phyloP scores from a whole-genome alignment of 2,797 vertebrate species.

The Sebastes cheni region DNA sequence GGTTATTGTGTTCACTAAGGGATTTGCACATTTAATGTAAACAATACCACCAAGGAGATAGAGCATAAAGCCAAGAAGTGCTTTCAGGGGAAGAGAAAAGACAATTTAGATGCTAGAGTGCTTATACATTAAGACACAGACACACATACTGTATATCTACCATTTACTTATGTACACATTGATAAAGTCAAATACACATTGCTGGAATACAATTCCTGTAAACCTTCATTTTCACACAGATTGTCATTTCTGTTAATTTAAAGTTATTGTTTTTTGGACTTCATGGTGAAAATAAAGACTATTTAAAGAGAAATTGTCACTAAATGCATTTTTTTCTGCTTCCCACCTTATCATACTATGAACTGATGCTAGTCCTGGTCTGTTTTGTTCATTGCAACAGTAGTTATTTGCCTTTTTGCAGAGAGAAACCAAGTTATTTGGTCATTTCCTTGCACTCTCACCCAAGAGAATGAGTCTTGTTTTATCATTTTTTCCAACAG shows the following conservation, averaged over 20 bases:
- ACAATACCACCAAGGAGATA: constrained; percentile 27
- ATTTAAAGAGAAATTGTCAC: background rate
- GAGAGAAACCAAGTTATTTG: background rate
- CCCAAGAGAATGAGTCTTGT: background rate
- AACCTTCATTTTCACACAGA: background rate
- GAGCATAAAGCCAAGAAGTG: constrained; percentile 29
- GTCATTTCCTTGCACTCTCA: too few species aligned
- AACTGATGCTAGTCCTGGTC: background rate
- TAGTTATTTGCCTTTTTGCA: background rate
- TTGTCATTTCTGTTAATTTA: background rate
- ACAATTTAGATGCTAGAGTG: background rate
- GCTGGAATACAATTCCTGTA: background rate
- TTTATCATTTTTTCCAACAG: background rate
- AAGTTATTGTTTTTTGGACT: background rate
- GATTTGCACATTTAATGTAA: constrained; percentile 43
- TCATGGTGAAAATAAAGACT: background rate
- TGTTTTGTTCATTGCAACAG: background rate
- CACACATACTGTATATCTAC: background rate
- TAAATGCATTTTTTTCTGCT: background rate
- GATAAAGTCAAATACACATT: background rate
- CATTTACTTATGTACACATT: background rate
- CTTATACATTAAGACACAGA: background rate
- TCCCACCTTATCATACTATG: background rate
- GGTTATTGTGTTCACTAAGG: constrained; percentile 41
- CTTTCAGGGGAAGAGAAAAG: constrained; percentile 23